These are phyloP conservation scores for Drosophila colorata DNA, from an alignment of 2,888 invertebrate species.

Conservation along the genomic window DNA sequence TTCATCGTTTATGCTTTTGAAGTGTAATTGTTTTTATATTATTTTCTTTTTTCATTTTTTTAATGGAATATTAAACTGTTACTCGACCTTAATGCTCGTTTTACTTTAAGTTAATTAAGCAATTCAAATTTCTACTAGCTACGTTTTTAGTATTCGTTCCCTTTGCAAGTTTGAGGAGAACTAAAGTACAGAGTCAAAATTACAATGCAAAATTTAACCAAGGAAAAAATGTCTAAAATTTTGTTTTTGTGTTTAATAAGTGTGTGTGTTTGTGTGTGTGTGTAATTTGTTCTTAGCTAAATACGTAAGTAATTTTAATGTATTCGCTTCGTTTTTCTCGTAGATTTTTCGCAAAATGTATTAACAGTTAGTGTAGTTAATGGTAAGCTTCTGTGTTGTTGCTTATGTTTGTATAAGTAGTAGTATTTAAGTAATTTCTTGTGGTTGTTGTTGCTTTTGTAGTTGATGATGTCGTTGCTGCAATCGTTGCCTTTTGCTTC, in stretches of 20 bases:
- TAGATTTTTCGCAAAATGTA: conserved; percentile 33
- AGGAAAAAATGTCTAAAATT: neutral
- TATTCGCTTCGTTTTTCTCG: conserved; percentile 28
- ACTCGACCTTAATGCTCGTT: conserved; percentile 41
- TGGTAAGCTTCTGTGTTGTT: conserved; percentile 35
- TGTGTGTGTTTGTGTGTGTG: conserved; percentile 15
- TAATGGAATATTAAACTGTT: conserved; percentile 73
- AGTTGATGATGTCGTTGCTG: conserved; percentile 18
- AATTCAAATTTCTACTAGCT: conserved; percentile 77
- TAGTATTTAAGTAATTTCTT: conserved; percentile 60
- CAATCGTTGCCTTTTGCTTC: conserved; percentile 10
- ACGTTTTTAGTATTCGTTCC: conserved; percentile 53
- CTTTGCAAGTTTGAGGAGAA: conserved; percentile 26
- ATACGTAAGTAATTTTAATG: conserved; percentile 40
- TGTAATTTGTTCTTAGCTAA: conserved; percentile 54
- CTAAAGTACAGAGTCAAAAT: conserved; percentile 23
- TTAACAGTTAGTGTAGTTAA: conserved; percentile 36
- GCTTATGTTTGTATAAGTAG: conserved; percentile 30
- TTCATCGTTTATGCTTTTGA: conserved; percentile 39
- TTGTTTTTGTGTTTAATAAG: conserved; percentile 2
- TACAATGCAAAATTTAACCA: conserved; percentile 23
- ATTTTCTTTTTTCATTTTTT: conserved; percentile 9
- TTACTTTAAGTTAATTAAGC: conserved; percentile 61
- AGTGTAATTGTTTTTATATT: conserved; percentile 10
- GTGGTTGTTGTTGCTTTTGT: conserved; percentile 13